Percentiles rank a stretch among this genome's conserved stretches.
These are phyloP conservation scores for Aporrectodea caliginosa DNA, from an alignment of 1,140 invertebrate genomes.

Conservation along the genomic window DNA sequence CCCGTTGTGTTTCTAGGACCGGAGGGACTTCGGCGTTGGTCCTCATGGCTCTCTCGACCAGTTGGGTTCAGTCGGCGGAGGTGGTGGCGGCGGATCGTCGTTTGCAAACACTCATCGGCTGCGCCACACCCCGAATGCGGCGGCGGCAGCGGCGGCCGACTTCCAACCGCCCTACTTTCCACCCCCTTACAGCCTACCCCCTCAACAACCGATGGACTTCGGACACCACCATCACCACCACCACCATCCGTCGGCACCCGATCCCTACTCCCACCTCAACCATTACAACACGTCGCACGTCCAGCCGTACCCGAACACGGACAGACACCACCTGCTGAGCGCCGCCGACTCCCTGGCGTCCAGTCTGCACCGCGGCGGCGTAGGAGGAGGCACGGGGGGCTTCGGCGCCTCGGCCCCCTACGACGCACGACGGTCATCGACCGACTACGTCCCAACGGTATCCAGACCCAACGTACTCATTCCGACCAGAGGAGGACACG, in stretches of 20 bases:
- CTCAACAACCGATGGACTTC: constrained; percentile 21
- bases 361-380: constrained; percentile 6
- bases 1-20: constrained; percentile 12
- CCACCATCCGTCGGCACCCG: neutral
- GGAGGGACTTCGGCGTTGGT: constrained; percentile 17
- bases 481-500: constrained; percentile 21
- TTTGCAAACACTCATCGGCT: constrained; percentile 25
- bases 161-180: constrained; percentile 30
- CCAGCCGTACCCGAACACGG: constrained; percentile 13
- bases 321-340: constrained; percentile 22
- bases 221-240: constrained; percentile 4
- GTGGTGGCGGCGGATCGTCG: neutral
- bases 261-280: constrained; percentile 15
- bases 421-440: constrained; percentile 3
- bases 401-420: constrained; percentile 5
- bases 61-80: neutral
- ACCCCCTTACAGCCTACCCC: constrained; percentile 21
- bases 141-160: constrained; percentile 25
- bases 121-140: constrained; percentile 26
- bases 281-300: constrained; percentile 20
- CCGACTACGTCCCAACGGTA: constrained; percentile 5
- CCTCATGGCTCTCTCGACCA: constrained; percentile 21
- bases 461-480: constrained; percentile 19
- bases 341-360: constrained; percentile 1
- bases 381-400: too few relatives aligned